These are phyloP conservation scores for Molanna angustata DNA, from an alignment of 2,888 invertebrate species.

Conservation along the genomic window DNA sequence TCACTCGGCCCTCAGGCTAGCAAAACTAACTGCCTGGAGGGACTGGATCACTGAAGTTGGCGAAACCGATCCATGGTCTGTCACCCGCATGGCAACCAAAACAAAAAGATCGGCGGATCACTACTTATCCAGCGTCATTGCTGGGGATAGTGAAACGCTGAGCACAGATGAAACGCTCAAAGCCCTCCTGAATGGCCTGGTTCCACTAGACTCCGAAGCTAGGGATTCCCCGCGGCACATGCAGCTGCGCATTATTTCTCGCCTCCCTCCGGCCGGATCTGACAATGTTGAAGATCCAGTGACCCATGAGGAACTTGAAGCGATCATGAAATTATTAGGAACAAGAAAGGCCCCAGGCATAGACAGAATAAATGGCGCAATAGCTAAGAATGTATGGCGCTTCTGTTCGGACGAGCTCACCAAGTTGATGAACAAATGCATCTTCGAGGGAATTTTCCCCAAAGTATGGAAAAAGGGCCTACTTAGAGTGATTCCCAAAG, in stretches of 20 bases:
- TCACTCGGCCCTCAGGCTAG: not conserved
- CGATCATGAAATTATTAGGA: not conserved
- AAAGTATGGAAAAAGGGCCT: constrained; percentile 5
- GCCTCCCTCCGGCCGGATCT: not conserved
- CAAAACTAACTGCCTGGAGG: not conserved
- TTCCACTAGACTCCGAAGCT: constrained; percentile 6
- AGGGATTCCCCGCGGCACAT: not conserved
- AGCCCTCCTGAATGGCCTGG: constrained; percentile 3
- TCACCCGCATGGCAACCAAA: not conserved
- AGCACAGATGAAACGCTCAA: not conserved
- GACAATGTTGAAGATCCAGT: not conserved
- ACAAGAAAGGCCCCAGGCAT: constrained; percentile 6
- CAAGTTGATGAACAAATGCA: not conserved
- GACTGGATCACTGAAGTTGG: constrained; percentile 8
- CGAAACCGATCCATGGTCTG: constrained; percentile 4
- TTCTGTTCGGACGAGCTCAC: not conserved
- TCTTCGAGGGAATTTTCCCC: constrained; percentile 2
- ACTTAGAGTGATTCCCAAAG: constrained; percentile 27
- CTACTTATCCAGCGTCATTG: not conserved
- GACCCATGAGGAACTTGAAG: not conserved
- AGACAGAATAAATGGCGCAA: constrained; percentile 3
- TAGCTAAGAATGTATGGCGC: constrained; percentile 2
- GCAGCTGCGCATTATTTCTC: not conserved
- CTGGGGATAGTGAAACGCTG: not conserved
- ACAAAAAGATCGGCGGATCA: not conserved